Evolutionary conservation across 2,888 invertebrate species (phyloP), one percentile per base, ranked within the genome.

Genomic region (Netelia virgata): DNA sequence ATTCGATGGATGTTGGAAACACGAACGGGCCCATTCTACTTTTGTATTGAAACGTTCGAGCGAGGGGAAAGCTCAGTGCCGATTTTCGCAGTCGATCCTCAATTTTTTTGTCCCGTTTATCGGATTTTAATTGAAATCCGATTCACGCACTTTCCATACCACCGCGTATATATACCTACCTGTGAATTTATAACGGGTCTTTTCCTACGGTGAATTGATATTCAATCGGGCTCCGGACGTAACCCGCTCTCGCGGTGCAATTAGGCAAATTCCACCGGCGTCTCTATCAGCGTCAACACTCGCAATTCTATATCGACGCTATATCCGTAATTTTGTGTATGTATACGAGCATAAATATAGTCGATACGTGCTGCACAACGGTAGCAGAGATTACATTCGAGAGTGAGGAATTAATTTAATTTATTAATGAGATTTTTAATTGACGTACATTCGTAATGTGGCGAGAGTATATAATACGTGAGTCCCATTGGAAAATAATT

Each of bases 371-470:
- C 18, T n/a, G 16, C 18, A 18, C 9, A 57, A 18, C 69, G 55
- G n/a, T 28, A 9, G 47, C 72, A 20, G 47, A 76, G 76, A 84
- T 80, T 80, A 76, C 80, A 68, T 43, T 36, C 76, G 47, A 50
- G 74, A 14, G 78, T 63, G 68, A 80, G 76, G 68, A 80, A 84
- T 80, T 77, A 80, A 76, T 76, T 76, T 84, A 66, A 80, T 80
- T 84, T 84, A 84, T 84, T 76, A 76, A 84, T 80, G 64, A 43
- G 28, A 68, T 73, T 83, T 84, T 84, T 84, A 79, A 76, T 85
- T 72, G 82, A 74, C 75, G 82, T 75, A 75, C 61, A 82, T 66
- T 61, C 63, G 70, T 69, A 75, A 75, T 55, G 28, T 50, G 11
- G n/a, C 14, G 23, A 50, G 72, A 64, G n/a, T 36, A 57, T 61